Conservation (phyloP, 2,797 vertebrate genomes). For the Bradypodion ventrale region DNA sequence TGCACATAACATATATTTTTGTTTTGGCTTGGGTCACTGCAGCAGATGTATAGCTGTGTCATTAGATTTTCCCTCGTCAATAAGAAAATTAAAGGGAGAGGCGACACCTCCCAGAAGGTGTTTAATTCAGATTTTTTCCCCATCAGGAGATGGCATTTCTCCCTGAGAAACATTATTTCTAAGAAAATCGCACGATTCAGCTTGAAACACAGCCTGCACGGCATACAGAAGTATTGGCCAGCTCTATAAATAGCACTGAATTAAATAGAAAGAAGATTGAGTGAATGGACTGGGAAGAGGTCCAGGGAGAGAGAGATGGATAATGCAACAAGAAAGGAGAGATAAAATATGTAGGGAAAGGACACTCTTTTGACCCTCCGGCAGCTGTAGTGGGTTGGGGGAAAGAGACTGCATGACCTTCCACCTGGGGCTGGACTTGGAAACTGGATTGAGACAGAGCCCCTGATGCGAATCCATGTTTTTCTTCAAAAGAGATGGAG, state of each 20-base stretch:
- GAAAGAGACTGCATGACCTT: not conserved
- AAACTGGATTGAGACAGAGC: not conserved
- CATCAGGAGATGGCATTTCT: not conserved
- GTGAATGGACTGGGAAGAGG: slow-evolving; percentile 37
- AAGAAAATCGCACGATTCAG: slow-evolving; percentile 32
- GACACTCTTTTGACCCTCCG: not conserved
- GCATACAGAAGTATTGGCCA: slow-evolving; percentile 8
- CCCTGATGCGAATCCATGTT: not conserved
- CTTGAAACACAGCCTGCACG: slow-evolving; percentile 23
- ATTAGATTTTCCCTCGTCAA: too few species aligned
- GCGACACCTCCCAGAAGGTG: not conserved
- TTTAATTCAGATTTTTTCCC: not conserved
- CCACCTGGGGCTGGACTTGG: not conserved
- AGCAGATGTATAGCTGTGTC: not conserved
- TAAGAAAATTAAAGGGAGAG: too few species aligned
- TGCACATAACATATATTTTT: too few species aligned
- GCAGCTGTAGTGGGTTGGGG: not conserved
- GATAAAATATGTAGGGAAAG: not conserved
- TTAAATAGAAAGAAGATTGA: slow-evolving; percentile 42
- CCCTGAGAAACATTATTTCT: slow-evolving; percentile 21
- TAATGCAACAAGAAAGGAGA: not conserved
- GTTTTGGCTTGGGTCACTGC: not conserved
- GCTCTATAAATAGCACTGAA: slow-evolving; percentile 37
- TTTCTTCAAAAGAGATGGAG: not conserved
- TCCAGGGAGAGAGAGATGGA: slow-evolving; percentile 11